Evolutionary conservation across 2,113 vertebrate species (phyloP), one percentile per base, ranked within the genome.

Genomic region (human): DNA sequence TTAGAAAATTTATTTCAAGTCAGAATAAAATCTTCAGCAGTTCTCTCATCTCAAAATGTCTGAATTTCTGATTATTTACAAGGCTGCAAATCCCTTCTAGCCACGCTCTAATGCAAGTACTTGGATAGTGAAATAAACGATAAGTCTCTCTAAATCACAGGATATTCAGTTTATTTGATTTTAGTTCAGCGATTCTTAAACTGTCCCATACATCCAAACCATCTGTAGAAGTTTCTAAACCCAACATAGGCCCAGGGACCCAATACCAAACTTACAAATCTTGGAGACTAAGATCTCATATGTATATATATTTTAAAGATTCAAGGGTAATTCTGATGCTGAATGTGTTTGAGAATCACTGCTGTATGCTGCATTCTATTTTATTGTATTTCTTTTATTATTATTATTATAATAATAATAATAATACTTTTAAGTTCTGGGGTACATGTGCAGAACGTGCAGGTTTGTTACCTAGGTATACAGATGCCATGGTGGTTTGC

Each of bases 31-130:
- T 57, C 75, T 83, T 95, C 59, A 72, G 32, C 68, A 88, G 76
- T 30, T n/a, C 16, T 90, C 8, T 8, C 55, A 57, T 55, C 59
- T 94, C 91, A 82, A 55, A 38, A 13, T 43, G 59, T 75, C 61
- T 50, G 55, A 57, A 80, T 38, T 80, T 93, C 61, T 90, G 76
- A 90, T 90, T 93, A 95, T 81, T 95, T 79, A 57, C 30, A 94
- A 92, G 59, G 17, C 48, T 68, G 40, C 25, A 79, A 93, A 91
- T 79, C 75, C 89, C 78, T 89, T 66, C 57, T 90, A 88, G 92
- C 35, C 55, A 89, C 1, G 11, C 23, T 85, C 89, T 96, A 90
- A 68, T 72, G 66, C 75, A 97, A 52, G 52, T 82, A 90, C 94
- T 89, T 73, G 40, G 27, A 82, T 18, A 87, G 66, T 89, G 32